Base-by-base conservation (phyloP, 1,140 invertebrate species). In the Drosophila fuyamai region DNA sequence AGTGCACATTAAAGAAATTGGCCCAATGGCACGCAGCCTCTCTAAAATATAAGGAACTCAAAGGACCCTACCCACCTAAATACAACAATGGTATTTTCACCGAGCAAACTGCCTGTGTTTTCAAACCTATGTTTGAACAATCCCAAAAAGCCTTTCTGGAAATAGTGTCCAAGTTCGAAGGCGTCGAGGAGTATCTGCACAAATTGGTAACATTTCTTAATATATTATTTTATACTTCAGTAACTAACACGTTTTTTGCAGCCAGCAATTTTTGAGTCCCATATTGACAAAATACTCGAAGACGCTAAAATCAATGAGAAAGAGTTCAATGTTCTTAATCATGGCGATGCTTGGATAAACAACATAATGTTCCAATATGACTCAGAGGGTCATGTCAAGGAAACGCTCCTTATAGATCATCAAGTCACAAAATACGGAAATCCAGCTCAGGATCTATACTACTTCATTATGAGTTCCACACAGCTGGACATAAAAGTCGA, bases 351-450 rank as follows among this genome's bases (percentile, higher is more conserved):
- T 7, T 95, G 95, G 95, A 82, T 94, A 0, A 95, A 95, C 75
- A 96, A 95, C 72, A 94, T 95, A 77, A 81, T 96, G 65, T 95
- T 95, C 84, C 92, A 93, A 38, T 95, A 95, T 68, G 88, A 94
- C 56, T 65, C 92, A 0, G 53, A 93, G 4, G 92, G 91, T 0
- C 92, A 93, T 66, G 91, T 94, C 0, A 79, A 93, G 40, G 92
- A 93, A 14, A 93, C 94, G 7, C 93, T 94, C 79, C 93, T 94
- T 61, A 92, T 94, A 16, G 81, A 91, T 27, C 77, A 76, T 23
- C 76, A 79, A 36, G 16, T 63, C 5, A 7, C 65, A 0, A 76
- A 76, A 55, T 84, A 84, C 18, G 81, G 81, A 50, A 72, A 47
- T 51, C 76, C 72, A 1, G 76, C 76, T 5, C 72, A 79, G 18